A percentile compares a stretch with the other conserved stretches of the same genome.
Conservation (phyloP, 2,797 vertebrate genomes). For the Chrysocyon brachyurus region DNA sequence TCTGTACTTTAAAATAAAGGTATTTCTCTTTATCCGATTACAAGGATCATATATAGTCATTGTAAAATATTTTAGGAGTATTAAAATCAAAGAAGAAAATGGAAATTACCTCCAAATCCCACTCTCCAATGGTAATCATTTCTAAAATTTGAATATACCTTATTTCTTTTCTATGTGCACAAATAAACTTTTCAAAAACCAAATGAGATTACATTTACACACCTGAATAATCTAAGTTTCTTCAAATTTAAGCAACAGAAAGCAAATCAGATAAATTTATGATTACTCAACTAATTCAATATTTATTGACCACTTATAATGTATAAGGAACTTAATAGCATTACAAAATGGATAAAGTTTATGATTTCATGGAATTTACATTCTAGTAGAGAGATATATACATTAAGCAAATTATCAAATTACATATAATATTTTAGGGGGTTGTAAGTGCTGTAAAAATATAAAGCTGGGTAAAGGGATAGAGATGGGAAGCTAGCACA, state of each 20-base stretch:
- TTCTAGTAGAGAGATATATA: background rate
- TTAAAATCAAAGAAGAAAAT: slow-evolving; percentile 22
- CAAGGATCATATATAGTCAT: background rate
- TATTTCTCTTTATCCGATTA: background rate
- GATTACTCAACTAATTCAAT: background rate
- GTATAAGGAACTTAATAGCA: background rate
- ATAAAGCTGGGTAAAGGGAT: background rate
- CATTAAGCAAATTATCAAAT: background rate
- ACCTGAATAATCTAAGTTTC: background rate
- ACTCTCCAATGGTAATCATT: background rate
- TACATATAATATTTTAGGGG: background rate
- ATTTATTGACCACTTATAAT: background rate
- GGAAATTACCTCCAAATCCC: background rate
- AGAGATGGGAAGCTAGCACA: background rate
- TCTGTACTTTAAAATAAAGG: background rate
- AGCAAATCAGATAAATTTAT: background rate
- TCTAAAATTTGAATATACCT: background rate
- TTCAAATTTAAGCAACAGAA: background rate
- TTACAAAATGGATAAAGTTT: background rate
- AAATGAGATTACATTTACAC: background rate
- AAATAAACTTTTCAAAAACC: background rate
- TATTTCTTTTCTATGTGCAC: background rate
- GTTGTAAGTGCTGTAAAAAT: background rate
- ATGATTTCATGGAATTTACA: slow-evolving; percentile 16
- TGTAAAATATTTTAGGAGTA: background rate